Conservation (phyloP, 2,797 vertebrate genomes). For the Rhinoraja longicauda region DNA sequence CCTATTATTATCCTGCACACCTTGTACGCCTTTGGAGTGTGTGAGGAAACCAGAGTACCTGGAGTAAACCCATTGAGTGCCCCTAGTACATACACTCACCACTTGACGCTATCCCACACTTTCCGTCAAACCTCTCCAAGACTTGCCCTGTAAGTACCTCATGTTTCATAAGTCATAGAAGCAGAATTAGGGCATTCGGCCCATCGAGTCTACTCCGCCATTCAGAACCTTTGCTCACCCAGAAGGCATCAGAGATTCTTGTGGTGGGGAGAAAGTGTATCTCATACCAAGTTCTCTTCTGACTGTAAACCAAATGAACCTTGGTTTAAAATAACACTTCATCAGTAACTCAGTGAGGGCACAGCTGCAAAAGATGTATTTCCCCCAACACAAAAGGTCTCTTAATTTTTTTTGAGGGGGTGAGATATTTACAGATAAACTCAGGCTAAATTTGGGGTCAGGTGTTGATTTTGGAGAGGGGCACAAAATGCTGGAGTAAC, state of each 20-base stretch:
- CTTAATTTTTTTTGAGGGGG: background rate
- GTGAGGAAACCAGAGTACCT: too few relatives aligned
- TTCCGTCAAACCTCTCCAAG: background rate
- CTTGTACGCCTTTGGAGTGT: too few relatives aligned
- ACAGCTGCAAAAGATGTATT: background rate
- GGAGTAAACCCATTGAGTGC: too few relatives aligned
- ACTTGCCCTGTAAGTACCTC: background rate
- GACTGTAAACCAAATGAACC: background rate
- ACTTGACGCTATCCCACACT: background rate
- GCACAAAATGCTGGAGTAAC: too few relatives aligned
- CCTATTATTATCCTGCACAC: too few relatives aligned
- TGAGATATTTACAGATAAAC: background rate
- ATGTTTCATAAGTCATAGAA: background rate
- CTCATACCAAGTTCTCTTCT: background rate
- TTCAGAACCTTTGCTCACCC: background rate
- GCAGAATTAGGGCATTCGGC: too few relatives aligned
- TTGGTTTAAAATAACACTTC: background rate
- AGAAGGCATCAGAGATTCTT: background rate
- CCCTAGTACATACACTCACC: background rate
- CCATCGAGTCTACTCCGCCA: too few relatives aligned
- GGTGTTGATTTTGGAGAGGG: background rate
- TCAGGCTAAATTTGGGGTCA: background rate
- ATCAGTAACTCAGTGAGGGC: background rate
- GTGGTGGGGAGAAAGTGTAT: too few relatives aligned
- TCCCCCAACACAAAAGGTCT: background rate